phyloP scores from a whole-genome alignment of 2,113 vertebrate genomes.

The Ploceus nigricollis region DNA sequence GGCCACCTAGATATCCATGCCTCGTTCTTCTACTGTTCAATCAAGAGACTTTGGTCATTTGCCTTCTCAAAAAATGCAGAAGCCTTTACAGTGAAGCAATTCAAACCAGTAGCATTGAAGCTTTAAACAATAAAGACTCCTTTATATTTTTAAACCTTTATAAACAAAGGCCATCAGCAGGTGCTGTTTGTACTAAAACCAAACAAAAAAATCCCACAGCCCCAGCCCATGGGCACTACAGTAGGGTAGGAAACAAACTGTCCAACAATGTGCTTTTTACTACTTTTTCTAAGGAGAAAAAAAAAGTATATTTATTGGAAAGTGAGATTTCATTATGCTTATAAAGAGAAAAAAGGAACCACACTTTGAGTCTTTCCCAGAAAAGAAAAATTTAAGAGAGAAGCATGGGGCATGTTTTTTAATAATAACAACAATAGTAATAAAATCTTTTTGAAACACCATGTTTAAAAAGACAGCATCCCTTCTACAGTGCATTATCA shows the following conservation, averaged over 20 bases:
- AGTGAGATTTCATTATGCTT: slow-evolving; percentile 38
- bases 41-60: slow-evolving; percentile 51
- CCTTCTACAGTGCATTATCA: neutral
- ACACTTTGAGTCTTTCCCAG: neutral
- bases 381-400: neutral
- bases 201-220: neutral
- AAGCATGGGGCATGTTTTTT: neutral
- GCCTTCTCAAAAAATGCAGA: slow-evolving; percentile 52
- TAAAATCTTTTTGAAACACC: neutral
- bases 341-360: slow-evolving; percentile 8
- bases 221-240: slow-evolving; percentile 38
- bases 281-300: neutral
- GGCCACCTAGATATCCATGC: neutral
- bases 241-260: slow-evolving; percentile 62
- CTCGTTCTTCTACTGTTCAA: slow-evolving; percentile 47
- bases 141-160: slow-evolving; percentile 51
- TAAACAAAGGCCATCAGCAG: slow-evolving; percentile 19
- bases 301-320: slow-evolving; percentile 75
- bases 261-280: slow-evolving; percentile 20
- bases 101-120: slow-evolving; percentile 47
- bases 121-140: slow-evolving; percentile 65
- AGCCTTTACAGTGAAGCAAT: slow-evolving; percentile 50
- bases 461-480: slow-evolving; percentile 24
- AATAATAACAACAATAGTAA: slow-evolving; percentile 2
- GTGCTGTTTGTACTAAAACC: slow-evolving; percentile 45